Evolutionary conservation across 64 coral and sea anemone species (phyloP), one percentile per base, ranked within the genome.

Genomic region (Cladopsammia gracilis): DNA sequence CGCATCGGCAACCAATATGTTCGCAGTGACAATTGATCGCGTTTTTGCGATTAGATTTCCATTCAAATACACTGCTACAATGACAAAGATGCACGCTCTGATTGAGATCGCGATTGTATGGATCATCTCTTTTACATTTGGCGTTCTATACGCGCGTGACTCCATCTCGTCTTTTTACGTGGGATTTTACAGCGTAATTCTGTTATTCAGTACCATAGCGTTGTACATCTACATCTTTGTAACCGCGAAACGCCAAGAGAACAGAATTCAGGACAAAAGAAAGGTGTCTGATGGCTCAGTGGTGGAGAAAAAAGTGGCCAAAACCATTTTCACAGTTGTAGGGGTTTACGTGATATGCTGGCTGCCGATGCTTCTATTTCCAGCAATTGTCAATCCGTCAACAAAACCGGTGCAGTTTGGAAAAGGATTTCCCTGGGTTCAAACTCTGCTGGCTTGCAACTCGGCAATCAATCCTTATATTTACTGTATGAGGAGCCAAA

Each of bases 151-250:
- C 8, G 18, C 62, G 19, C 26, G 14, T 64, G 9, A 24, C 0
- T 13, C 23, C 20, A n/a, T 51, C 11, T 68, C 80, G 22, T 67
- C 0, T 19, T 2, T 2, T 13, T 48, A 23, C 61, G 45, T 84
- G 10, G 43, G 7, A 48, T 23, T 47, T 25, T 68, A 84, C 46
- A 48, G 15, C 5, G 3, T 10, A 3, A 7, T 24, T 15, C 8
- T 84, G 45, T 43, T 84, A 3, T 16, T 68, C 0, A 24, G 6
- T 8, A 84, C 80, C 0, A 67, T 84, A 48, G 15, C 46, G 18
- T 67, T 84, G 80, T 84, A 84, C 46, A 84, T 84, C 1, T 84
- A 84, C 20, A 52, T 84, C 18, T 84, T 84, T 64, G n/a, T 84
- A 13, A 23, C 5, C 10, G 80, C 80, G 10, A 84, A 84, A 50